Evolutionary conservation across 1,140 invertebrate genomes (phyloP).

Genomic region (Dendroctonus ponderosae): DNA sequence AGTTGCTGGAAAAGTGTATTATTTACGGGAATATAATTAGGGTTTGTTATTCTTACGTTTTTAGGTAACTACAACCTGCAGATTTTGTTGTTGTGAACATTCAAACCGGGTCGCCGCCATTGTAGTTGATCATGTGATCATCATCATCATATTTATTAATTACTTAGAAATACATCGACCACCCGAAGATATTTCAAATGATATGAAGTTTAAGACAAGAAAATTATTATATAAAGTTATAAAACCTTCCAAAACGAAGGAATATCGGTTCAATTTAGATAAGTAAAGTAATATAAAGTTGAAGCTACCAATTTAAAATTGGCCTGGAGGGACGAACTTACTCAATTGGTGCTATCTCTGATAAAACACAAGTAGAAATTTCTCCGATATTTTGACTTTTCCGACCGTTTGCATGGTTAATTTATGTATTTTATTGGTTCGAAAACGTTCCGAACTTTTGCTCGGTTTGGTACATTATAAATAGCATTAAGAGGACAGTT

Average conservation of each 20-base stretch:
- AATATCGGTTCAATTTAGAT: slow-evolving; percentile 50
- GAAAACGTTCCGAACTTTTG: no score
- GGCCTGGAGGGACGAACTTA: slow-evolving; percentile 45
- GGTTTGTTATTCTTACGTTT: no score
- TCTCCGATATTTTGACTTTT: slow-evolving; percentile 6
- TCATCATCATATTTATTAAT: no score
- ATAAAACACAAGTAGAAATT: slow-evolving; percentile 45
- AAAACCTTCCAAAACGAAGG: slow-evolving; percentile 44
- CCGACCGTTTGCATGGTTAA: slow-evolving; percentile 1
- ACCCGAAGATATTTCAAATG: slow-evolving; percentile 9
- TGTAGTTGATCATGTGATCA: no score
- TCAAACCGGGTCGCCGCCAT: no score
- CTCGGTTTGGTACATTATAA: no score
- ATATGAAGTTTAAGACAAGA: slow-evolving; percentile 16
- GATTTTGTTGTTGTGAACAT: no score
- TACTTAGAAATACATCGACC: no score
- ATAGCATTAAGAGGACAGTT: no score
- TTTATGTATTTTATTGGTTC: neutral
- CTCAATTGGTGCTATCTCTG: slow-evolving; percentile 48
- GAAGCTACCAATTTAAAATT: slow-evolving; percentile 49
- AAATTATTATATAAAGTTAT: slow-evolving; percentile 42
- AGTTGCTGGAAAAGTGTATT: slow-evolving; percentile 14
- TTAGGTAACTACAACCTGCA: no score
- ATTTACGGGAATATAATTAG: neutral
- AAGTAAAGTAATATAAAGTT: slow-evolving; percentile 51